These are phyloP conservation scores for Perccottus glenii DNA, from an alignment of 2,113 vertebrate genomes.

Conservation along the genomic window DNA sequence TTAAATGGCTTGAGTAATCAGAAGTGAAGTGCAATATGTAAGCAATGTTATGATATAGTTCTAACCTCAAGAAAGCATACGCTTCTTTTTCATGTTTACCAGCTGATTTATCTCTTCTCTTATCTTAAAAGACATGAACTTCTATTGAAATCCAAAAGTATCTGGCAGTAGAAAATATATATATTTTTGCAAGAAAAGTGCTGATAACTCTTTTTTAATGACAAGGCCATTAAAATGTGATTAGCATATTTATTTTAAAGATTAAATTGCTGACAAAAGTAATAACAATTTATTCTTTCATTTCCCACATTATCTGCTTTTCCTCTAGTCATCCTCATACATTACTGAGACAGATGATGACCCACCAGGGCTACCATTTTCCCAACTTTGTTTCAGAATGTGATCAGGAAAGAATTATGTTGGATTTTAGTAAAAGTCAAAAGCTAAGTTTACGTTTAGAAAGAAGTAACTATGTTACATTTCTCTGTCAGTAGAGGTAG, in stretches of 20 bases:
- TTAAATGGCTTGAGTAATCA: constrained; percentile 11
- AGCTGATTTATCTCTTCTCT: constrained; percentile 4
- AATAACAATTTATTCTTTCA: background rate
- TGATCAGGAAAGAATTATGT: too few relatives aligned
- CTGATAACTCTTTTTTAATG: background rate
- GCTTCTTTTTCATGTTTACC: background rate
- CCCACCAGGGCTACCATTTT: too few relatives aligned
- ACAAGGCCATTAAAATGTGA: background rate
- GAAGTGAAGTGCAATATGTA: constrained; percentile 16
- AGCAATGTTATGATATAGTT: constrained; percentile 13
- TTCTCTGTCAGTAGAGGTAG: too few relatives aligned
- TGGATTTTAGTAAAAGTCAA: too few relatives aligned
- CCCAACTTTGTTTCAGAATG: too few relatives aligned
- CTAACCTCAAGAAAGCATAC: constrained; percentile 5
- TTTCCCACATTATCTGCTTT: too few relatives aligned
- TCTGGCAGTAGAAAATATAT: background rate
- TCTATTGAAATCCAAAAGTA: background rate
- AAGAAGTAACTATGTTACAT: too few relatives aligned
- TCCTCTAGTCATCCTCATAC: too few relatives aligned
- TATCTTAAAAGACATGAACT: constrained; percentile 9
- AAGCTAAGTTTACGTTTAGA: too few relatives aligned
- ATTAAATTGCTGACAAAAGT: background rate
- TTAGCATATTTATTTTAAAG: constrained; percentile 12
- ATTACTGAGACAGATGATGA: too few relatives aligned
- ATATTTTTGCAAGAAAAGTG: background rate